Conservation (phyloP, 2,113 vertebrate species). For the Pachycephala philippinensis region DNA sequence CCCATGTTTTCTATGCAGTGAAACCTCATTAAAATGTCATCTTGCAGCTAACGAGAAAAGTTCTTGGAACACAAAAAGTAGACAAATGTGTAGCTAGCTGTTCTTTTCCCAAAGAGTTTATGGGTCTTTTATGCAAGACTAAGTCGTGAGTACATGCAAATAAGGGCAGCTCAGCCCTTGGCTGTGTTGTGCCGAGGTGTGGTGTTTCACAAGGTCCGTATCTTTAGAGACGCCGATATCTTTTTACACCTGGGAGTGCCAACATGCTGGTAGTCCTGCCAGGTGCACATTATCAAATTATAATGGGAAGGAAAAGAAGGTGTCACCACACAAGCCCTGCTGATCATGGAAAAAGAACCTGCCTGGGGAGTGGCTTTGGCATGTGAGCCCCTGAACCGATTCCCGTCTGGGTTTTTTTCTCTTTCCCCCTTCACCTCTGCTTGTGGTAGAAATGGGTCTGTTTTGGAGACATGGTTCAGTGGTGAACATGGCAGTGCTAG, state of each 20-base stretch:
- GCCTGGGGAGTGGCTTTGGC: not conserved
- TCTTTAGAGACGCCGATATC: not conserved
- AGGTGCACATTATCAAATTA: not conserved
- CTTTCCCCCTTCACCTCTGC: not conserved
- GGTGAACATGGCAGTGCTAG: not conserved
- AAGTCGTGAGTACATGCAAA: conserved; percentile 37
- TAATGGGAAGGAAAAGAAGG: conserved; percentile 5
- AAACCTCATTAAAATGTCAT: conserved; percentile 65
- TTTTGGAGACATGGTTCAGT: not conserved
- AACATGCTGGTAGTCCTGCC: not conserved
- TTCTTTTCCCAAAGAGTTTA: conserved; percentile 18
- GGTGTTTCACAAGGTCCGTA: not conserved
- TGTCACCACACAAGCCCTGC: not conserved
- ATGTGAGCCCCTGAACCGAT: not conserved
- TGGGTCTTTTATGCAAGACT: conserved; percentile 41
- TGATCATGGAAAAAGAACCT: not conserved
- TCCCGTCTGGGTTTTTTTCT: not conserved
- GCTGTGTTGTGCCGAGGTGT: not conserved
- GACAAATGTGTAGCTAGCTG: not conserved
- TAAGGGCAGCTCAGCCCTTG: not conserved
- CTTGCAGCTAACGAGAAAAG: conserved; percentile 55
- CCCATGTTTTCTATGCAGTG: conserved; percentile 15
- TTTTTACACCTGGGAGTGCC: not conserved
- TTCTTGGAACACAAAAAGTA: conserved; percentile 55
- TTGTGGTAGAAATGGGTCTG: not conserved